These are phyloP conservation scores for Epizoanthus illoricatus DNA, from an alignment of 92 coral and sea anemone genomes.

Conservation along the genomic window DNA sequence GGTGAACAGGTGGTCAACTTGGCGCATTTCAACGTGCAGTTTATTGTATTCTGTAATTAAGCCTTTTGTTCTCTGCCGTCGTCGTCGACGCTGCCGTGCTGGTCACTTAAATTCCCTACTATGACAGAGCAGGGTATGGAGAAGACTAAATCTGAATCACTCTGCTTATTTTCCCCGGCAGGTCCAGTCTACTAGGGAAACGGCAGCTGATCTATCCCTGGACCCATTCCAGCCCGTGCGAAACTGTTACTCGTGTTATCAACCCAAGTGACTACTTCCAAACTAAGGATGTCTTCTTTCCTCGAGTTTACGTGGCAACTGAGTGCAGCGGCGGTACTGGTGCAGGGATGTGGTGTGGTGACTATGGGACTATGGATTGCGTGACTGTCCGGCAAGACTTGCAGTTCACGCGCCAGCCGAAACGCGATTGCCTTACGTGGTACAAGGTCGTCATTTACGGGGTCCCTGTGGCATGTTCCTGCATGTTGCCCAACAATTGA, in stretches of 20 bases:
- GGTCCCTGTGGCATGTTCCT: slow-evolving; percentile 68
- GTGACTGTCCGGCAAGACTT: slow-evolving; percentile 42
- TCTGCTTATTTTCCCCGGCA: not conserved
- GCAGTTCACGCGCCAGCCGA: slow-evolving; percentile 55
- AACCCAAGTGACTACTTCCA: slow-evolving; percentile 49
- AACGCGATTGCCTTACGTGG: slow-evolving; percentile 53
- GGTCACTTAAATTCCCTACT: no score
- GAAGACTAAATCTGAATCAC: not conserved
- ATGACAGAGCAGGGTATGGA: not conserved
- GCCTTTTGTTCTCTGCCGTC: no score
- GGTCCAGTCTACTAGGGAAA: not conserved
- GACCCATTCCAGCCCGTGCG: slow-evolving; percentile 25
- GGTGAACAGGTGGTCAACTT: no score
- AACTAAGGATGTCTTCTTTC: slow-evolving; percentile 55
- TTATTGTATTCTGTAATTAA: no score
- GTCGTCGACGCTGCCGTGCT: no score
- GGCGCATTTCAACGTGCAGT: no score
- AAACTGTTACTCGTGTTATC: slow-evolving; percentile 10
- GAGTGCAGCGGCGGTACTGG: slow-evolving; percentile 41
- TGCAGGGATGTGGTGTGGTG: slow-evolving; percentile 23
- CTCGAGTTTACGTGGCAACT: slow-evolving; percentile 36
- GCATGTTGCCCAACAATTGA: slow-evolving; percentile 47
- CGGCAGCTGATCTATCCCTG: slow-evolving; percentile 14
- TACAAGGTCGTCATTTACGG: slow-evolving; percentile 46
- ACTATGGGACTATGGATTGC: slow-evolving; percentile 48